Evolutionary conservation across 2,888 invertebrate species (phyloP), one percentile per base, ranked within the genome.

Genomic region (Chesias legatella): DNA sequence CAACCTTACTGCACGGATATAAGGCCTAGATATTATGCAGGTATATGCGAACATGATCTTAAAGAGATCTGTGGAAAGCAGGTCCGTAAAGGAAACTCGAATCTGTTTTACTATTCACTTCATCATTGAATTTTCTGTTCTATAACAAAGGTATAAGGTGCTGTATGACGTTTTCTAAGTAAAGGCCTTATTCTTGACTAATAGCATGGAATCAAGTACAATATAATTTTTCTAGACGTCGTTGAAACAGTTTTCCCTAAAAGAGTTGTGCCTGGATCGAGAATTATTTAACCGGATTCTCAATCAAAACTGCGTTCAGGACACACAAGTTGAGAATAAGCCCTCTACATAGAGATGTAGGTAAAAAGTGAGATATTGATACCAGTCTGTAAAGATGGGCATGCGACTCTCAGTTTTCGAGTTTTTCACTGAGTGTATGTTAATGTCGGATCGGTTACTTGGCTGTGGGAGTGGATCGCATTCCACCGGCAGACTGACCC

Each of bases 71-170:
- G 48, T 56, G 51, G 57, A 59, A 59, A 56, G 53, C 51, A 50
- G 39, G 48, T 48, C 53, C 48, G 51, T 36, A 59, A 64, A 73
- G 60, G 60, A 65, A 67, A 68, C 71, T 60, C 59, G 63, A 64
- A 69, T 72, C 63, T 67, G 65, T 64, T 63, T 66, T 54, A 37
- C 43, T 50, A 48, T 42, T 51, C 32, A 41, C 30, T 48, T 42
- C 10, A 28, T 11, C 25, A 23, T 25, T 13, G 10, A 32, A 30
- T 45, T 40, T 38, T 33, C 33, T 40, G 26, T 36, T 30, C 30
- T 46, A 24, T n/a, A 3, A 7, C 6, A 32, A 29, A 9, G 6
- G 5, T 2, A 25, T 34, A 43, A 28, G 7, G 20, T 23, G 20
- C 48, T 17, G 30, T 20, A 9, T 29, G 11, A 32, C 30, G 22